These are phyloP conservation scores for Oscheius myriophilus DNA, from an alignment of 2,888 invertebrate species.

Conservation along the genomic window DNA sequence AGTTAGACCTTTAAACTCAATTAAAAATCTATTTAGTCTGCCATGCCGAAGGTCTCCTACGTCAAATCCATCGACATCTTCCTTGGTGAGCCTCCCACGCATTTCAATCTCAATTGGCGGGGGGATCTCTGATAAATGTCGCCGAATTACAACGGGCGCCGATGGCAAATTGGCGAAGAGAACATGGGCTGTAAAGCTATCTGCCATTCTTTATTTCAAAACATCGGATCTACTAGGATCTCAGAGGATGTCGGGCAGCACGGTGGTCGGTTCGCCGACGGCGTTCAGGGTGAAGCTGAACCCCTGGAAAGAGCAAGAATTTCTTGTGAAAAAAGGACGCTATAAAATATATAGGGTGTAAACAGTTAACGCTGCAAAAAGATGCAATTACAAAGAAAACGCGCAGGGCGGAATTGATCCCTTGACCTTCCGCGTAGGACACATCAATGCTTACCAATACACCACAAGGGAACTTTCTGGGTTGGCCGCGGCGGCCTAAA, in stretches of 20 bases:
- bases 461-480: too few species aligned
- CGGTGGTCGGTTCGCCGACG: background rate
- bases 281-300: background rate
- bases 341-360: too few species aligned
- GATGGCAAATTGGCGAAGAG: conserved; percentile 28
- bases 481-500: too few species aligned
- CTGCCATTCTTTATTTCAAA: background rate
- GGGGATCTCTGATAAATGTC: conserved; percentile 13
- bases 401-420: too few species aligned
- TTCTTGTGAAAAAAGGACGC: too few species aligned
- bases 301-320: too few species aligned
- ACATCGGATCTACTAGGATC: too few species aligned
- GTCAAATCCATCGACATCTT: conserved; percentile 91
- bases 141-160: conserved; percentile 23
- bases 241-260: background rate
- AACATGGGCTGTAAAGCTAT: conserved; percentile 26
- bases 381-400: too few species aligned
- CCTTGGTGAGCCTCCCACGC: conserved; percentile 46
- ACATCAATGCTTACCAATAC: too few species aligned
- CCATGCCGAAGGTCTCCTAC: conserved; percentile 93
- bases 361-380: too few species aligned
- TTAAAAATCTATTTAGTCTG: conserved; percentile 41
- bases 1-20: conserved; percentile 10
- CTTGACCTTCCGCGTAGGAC: too few species aligned
- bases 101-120: background rate